phyloP scores from a whole-genome alignment of 2,797 vertebrate genomes.

The Dermochelys coriacea region DNA sequence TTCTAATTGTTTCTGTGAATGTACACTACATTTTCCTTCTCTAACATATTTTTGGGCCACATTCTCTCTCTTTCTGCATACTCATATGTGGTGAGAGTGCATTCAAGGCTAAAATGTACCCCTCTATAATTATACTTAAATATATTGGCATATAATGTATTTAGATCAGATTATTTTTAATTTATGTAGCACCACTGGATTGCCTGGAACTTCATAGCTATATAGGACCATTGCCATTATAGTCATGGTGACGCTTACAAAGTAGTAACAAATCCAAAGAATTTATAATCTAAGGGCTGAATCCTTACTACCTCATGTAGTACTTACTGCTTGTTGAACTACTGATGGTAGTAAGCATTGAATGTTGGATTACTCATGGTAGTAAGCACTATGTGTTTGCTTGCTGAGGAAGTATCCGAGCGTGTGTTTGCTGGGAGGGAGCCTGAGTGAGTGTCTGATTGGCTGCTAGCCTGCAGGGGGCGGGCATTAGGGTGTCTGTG shows the following conservation, averaged over 20 bases:
- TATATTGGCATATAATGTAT: constrained; percentile 57
- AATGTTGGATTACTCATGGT: no score
- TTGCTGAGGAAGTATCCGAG: no score
- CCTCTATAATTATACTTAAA: constrained; percentile 59
- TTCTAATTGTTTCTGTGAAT: constrained; percentile 68
- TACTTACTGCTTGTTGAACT: not conserved
- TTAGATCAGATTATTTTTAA: constrained; percentile 70
- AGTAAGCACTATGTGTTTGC: no score
- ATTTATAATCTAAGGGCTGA: not conserved
- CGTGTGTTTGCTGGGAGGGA: no score
- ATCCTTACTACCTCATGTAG: not conserved
- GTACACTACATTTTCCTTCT: constrained; percentile 64
- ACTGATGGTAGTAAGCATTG: not conserved
- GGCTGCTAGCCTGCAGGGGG: no score
- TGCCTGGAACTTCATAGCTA: constrained; percentile 61
- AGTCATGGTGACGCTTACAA: constrained; percentile 38
- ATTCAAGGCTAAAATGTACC: constrained; percentile 53
- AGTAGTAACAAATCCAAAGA: constrained; percentile 30
- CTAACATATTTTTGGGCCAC: constrained; percentile 46
- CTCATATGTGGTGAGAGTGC: constrained; percentile 58
- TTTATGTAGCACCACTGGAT: constrained; percentile 65
- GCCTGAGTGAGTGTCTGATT: no score
- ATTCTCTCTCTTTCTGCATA: constrained; percentile 16
- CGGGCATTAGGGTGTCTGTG: no score
- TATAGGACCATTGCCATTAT: constrained; percentile 22